phyloP scores from a whole-genome alignment of 2,113 vertebrate genomes.

The Progne subis region DNA sequence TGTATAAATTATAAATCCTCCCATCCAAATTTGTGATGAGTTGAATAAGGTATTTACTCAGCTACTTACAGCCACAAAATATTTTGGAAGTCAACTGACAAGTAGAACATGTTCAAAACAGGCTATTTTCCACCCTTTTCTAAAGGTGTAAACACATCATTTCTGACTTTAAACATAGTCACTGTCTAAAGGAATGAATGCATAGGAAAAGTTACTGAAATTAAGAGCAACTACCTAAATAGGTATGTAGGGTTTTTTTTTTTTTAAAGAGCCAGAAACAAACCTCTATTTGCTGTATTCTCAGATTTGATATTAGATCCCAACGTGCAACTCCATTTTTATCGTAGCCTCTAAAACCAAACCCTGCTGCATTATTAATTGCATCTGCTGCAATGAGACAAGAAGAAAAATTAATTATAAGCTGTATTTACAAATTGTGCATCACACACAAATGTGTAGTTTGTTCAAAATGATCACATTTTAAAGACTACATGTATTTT shows the following conservation, averaged over 20 bases:
- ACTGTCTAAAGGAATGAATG: background rate
- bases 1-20: background rate
- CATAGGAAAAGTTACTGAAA: background rate
- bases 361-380: conserved; percentile 98
- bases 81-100: background rate
- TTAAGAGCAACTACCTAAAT: background rate
- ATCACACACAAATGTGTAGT: background rate
- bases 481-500: background rate
- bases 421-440: background rate
- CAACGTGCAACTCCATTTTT: conserved; percentile 86
- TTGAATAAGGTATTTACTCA: background rate
- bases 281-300: conserved; percentile 96
- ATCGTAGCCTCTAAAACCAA: conserved; percentile 95
- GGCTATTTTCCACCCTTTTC: background rate
- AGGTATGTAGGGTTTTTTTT: background rate
- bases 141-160: background rate
- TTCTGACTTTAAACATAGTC: background rate
- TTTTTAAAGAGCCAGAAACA: conserved; percentile 18
- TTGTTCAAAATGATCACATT: background rate
- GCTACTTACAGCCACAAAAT: background rate
- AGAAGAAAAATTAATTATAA: background rate
- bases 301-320: conserved; percentile 94
- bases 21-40: background rate
- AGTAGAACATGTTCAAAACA: background rate
- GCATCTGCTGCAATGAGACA: conserved; percentile 86